Conservation (phyloP, 2,888 invertebrate species). For the Megastigmus dorsalis region DNA sequence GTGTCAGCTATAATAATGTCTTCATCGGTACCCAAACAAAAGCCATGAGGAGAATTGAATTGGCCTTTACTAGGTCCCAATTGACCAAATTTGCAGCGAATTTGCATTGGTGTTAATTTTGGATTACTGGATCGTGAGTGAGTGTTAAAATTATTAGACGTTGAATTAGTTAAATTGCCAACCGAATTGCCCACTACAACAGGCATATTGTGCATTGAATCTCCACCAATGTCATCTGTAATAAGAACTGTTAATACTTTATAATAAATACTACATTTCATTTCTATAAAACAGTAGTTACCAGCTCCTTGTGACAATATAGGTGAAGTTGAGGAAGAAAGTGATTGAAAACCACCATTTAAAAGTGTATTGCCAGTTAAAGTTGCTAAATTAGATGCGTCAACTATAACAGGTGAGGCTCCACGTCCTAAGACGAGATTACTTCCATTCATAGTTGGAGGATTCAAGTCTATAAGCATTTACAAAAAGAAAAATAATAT, state of each 20-base stretch:
- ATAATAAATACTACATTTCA: not conserved
- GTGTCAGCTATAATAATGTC: slow-evolving; percentile 98
- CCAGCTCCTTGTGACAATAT: slow-evolving; percentile 75
- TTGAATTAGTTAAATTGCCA: slow-evolving; percentile 65
- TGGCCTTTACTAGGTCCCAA: slow-evolving; percentile 94
- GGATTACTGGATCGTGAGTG: slow-evolving; percentile 68
- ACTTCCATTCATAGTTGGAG: slow-evolving; percentile 74
- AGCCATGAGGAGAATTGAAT: slow-evolving; percentile 98
- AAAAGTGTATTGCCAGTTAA: slow-evolving; percentile 72
- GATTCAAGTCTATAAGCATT: slow-evolving; percentile 73
- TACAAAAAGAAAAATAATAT: slow-evolving; percentile 6
- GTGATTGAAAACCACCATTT: slow-evolving; percentile 75
- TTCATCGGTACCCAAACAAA: slow-evolving; percentile 95
- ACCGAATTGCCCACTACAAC: slow-evolving; percentile 67
- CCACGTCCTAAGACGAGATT: slow-evolving; percentile 77
- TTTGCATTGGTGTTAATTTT: slow-evolving; percentile 90
- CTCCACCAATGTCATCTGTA: slow-evolving; percentile 70
- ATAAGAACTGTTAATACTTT: slow-evolving; percentile 36
- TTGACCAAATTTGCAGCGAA: slow-evolving; percentile 94
- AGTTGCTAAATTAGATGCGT: slow-evolving; percentile 69
- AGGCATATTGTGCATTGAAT: slow-evolving; percentile 71
- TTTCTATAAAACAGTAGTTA: slow-evolving; percentile 51
- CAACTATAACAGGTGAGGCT: slow-evolving; percentile 79
- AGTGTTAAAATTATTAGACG: slow-evolving; percentile 66
- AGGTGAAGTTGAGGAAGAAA: slow-evolving; percentile 80